phyloP scores from a whole-genome alignment of 1,140 invertebrate species.

The Steinernema khuongi region DNA sequence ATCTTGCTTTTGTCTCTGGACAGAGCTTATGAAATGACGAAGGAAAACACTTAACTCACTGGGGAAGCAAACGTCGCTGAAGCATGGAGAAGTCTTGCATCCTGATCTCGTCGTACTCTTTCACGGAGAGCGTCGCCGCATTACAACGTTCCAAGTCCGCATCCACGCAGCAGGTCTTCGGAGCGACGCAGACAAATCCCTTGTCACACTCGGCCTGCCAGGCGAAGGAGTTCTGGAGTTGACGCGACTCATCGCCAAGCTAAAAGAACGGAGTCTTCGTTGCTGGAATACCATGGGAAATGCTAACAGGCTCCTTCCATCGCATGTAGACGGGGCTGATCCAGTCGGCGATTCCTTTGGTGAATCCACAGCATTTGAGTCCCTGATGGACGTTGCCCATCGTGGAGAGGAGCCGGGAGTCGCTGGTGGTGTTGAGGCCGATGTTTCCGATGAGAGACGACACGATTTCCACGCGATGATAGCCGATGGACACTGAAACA shows the following conservation, averaged over 20 bases:
- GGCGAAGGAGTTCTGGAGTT: neutral
- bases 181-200: neutral
- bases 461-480: neutral
- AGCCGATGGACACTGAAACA: neutral
- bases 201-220: neutral
- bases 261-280: neutral
- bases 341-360: neutral
- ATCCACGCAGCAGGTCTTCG: neutral
- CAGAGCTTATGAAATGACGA: neutral
- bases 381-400: neutral
- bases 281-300: neutral
- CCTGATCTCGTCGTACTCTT: neutral
- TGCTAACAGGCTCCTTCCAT: neutral
- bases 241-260: neutral
- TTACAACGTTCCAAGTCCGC: neutral
- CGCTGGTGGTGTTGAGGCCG: neutral
- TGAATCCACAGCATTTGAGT: neutral
- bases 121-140: neutral
- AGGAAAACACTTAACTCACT: neutral
- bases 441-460: neutral
- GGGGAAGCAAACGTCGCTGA: neutral
- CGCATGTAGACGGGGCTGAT: neutral
- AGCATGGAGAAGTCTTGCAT: neutral
- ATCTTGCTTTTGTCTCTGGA: neutral
- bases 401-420: neutral